A percentile compares a stretch with the other conserved stretches of the same genome.
These are phyloP conservation scores for Micromussa lordhowensis DNA, from an alignment of 92 coral and sea anemone species.

Conservation along the genomic window DNA sequence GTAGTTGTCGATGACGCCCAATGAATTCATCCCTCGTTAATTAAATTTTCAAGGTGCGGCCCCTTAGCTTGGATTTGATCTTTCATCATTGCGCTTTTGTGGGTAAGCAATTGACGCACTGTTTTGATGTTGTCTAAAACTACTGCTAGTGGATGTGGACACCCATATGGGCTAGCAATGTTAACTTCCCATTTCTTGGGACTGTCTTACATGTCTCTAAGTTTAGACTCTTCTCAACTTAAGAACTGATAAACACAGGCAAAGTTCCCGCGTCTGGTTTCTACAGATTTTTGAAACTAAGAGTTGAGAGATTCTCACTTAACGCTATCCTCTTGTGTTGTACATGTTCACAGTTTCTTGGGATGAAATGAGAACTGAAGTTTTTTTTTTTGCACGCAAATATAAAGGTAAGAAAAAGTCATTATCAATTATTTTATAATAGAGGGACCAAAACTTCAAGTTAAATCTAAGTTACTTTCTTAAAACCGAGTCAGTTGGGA, in stretches of 20 bases:
- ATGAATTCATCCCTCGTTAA: constrained; percentile 24
- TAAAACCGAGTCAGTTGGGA: background rate
- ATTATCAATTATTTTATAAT: background rate
- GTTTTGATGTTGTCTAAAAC: background rate
- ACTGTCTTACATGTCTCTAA: background rate
- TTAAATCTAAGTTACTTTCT: background rate
- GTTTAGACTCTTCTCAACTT: background rate
- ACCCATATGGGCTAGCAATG: background rate
- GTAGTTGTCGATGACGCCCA: constrained; percentile 23
- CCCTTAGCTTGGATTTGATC: constrained; percentile 17
- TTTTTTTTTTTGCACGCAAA: background rate
- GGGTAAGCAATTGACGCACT: background rate
- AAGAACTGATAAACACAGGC: background rate
- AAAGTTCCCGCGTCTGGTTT: background rate
- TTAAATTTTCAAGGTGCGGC: background rate
- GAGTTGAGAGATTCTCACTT: background rate
- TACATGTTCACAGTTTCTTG: background rate
- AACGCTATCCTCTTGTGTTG: background rate
- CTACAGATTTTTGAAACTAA: background rate
- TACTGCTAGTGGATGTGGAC: background rate
- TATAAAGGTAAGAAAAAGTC: background rate
- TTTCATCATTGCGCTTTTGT: background rate
- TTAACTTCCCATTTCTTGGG: background rate
- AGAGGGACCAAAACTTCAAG: background rate
- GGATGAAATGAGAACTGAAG: background rate